Evolutionary conservation across 2,113 vertebrate species (phyloP), one percentile per base, ranked within the genome.

Genomic region (Polypterus senegalus): DNA sequence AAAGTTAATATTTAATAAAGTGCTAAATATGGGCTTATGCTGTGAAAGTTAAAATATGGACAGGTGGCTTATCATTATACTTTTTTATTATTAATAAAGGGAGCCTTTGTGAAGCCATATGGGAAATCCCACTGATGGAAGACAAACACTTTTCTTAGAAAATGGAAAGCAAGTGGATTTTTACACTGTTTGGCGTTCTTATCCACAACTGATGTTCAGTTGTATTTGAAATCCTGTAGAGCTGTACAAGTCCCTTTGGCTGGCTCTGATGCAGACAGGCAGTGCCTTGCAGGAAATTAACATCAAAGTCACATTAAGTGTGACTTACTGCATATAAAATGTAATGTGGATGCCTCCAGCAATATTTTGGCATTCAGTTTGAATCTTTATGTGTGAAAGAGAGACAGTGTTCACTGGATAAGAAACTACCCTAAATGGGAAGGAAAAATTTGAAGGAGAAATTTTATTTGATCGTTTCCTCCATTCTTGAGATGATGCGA

Each of bases 51-150:
- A 6, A 58, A 58, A 58, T 45, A 7, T 1, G 56, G 56, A 72
- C 70, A 79, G 65, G 70, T 76, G 77, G 71, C 9, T 65, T 7
- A 61, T 74, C 71, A 69, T 64, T 67, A 67, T 63, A 63, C 3
- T 0, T 68, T 68, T 74, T 77, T 76, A 74, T 74, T 77, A 74
- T 75, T 72, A 71, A 71, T 71, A 56, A 27, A 27, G 27, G 27
- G 0, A 0, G 5, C 64, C 63, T 59, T 66, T 54, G 54, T 61
- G 73, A 73, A 65, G 64, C 66, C 48, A 6, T 49, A 1, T 58
- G 63, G 57, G 65, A 58, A n/a, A 7, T 44, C 73, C 70, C 8
- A 27, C 6, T 49, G 49, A 4, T 57, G 48, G 4, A 59, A 5
- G 53, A 5, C 6, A 58, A 44, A n/a, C 8, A 43, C n/a, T 5